A percentile compares a stretch with the other conserved stretches of the same genome.
Conservation (phyloP, 2,888 invertebrate species). For the Synanthedon myopaeformis region DNA sequence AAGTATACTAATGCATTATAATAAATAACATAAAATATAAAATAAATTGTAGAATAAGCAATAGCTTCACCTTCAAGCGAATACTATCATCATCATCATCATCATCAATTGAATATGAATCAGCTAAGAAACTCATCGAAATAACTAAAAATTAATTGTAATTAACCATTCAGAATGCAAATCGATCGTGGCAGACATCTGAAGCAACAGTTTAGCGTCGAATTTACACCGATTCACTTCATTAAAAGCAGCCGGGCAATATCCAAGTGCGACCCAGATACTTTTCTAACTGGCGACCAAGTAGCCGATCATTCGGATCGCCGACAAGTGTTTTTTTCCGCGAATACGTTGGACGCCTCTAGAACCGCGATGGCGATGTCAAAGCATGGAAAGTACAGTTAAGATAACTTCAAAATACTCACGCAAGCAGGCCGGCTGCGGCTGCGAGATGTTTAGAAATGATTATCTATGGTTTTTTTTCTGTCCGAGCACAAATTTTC, state of each 20-base stretch:
- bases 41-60: too few relatives aligned
- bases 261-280: conserved; percentile 31
- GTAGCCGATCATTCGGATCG: conserved; percentile 25
- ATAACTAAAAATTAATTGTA: too few relatives aligned
- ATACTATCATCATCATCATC: too few relatives aligned
- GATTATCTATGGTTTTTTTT: conserved; percentile 21
- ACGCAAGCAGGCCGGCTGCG: conserved; percentile 33
- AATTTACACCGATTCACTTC: conserved; percentile 2
- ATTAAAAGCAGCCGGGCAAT: conserved; percentile 18
- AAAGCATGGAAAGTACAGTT: conserved; percentile 58
- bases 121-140: too few relatives aligned
- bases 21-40: too few relatives aligned
- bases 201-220: neutral
- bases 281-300: conserved; percentile 21
- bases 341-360: conserved; percentile 33
- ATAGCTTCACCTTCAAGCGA: too few relatives aligned
- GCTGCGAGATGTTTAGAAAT: conserved; percentile 28
- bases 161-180: too few relatives aligned
- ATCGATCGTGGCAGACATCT: too few relatives aligned
- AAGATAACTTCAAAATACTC: conserved; percentile 55
- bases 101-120: too few relatives aligned
- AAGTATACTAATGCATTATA: too few relatives aligned
- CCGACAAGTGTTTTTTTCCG: conserved; percentile 46
- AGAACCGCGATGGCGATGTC: conserved; percentile 32
- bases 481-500: conserved; percentile 22